Conservation (phyloP, 2,797 vertebrate species). For the Lemur catta region DNA sequence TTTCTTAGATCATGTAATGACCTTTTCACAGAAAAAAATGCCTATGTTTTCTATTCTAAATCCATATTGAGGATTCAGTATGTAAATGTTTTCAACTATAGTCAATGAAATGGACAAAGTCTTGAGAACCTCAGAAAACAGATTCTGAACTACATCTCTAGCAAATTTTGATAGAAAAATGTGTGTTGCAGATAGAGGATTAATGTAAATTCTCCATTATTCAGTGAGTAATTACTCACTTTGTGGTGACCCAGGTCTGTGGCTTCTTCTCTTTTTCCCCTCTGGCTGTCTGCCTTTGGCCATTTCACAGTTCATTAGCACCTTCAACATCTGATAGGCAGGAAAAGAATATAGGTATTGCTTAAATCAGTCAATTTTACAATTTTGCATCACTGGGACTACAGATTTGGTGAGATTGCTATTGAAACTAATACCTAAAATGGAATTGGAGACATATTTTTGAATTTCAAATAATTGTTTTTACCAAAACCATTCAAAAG, state of each 20-base stretch:
- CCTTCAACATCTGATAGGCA: slow-evolving; percentile 31
- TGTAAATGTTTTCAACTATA: background rate
- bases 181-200: background rate
- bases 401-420: background rate
- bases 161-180: slow-evolving; percentile 24
- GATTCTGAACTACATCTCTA: background rate
- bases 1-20: background rate
- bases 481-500: background rate
- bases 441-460: background rate
- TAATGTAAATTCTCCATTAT: slow-evolving; percentile 18
- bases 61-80: background rate
- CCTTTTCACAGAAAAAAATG: background rate
- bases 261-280: background rate
- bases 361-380: slow-evolving; percentile 18
- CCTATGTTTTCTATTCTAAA: background rate
- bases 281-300: slow-evolving; percentile 12
- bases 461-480: background rate
- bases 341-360: background rate
- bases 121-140: background rate
- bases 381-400: background rate
- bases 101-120: background rate
- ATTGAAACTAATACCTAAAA: background rate
- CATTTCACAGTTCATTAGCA: slow-evolving; percentile 56
- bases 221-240: slow-evolving; percentile 22
- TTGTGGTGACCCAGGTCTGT: background rate